Evolutionary conservation across 2,888 invertebrate species (phyloP).

Genomic region (Cantharis flavilabris): DNA sequence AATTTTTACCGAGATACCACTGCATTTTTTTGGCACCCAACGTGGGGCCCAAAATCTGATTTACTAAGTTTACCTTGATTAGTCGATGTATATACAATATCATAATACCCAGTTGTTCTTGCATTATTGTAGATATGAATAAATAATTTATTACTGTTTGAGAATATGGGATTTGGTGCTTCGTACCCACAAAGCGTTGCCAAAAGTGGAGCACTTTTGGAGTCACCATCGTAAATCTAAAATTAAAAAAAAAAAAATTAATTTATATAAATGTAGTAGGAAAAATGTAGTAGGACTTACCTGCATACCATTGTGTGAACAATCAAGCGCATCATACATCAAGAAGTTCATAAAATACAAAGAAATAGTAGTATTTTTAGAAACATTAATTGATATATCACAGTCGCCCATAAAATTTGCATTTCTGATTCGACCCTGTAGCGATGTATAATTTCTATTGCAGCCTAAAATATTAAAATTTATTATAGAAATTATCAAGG

Average conservation of each 20-base stretch:
- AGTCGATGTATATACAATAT: background rate
- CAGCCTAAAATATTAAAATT: slow-evolving; percentile 58
- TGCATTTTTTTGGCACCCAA: no score
- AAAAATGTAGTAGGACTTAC: background rate
- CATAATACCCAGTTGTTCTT: background rate
- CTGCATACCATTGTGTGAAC: slow-evolving; percentile 54
- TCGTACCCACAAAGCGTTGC: slow-evolving; percentile 60
- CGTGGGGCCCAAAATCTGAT: no score
- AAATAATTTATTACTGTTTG: slow-evolving; percentile 65
- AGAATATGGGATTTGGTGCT: slow-evolving; percentile 69
- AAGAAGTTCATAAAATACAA: slow-evolving; percentile 66
- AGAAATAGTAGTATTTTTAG: slow-evolving; percentile 70
- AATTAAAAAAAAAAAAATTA: no score
- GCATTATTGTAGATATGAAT: background rate
- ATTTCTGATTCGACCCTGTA: slow-evolving; percentile 70
- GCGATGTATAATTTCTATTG: slow-evolving; percentile 70
- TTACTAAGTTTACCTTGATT: background rate
- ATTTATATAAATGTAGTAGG: no score
- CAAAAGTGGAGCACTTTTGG: slow-evolving; percentile 45
- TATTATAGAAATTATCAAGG: background rate
- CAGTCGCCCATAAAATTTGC: slow-evolving; percentile 59
- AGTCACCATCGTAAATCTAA: slow-evolving; percentile 55
- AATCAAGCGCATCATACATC: slow-evolving; percentile 53
- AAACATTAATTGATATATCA: slow-evolving; percentile 67
- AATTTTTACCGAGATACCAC: no score